Evolutionary conservation across 2,888 invertebrate genomes (phyloP).

Genomic region (Eristalis arbustorum): DNA sequence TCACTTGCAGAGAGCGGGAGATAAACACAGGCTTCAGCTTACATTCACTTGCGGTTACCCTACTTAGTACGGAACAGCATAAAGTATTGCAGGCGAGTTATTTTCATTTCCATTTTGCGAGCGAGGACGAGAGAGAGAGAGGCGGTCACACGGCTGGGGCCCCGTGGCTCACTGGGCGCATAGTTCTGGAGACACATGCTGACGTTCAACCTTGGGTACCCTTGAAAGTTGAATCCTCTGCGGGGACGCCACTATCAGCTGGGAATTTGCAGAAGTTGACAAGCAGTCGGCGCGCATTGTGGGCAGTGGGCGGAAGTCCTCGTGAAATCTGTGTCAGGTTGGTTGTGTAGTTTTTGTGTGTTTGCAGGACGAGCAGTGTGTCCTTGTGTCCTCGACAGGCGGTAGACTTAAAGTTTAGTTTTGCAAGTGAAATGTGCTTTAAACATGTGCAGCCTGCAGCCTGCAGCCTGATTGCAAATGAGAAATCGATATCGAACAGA

Average conservation of each 20-base stretch:
- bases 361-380: neutral
- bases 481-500: too few relatives aligned
- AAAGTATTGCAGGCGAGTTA: conserved; percentile 56
- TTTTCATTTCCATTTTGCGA: conserved; percentile 45
- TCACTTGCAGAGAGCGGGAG: conserved; percentile 47
- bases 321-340: neutral
- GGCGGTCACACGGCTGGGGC: conserved; percentile 2
- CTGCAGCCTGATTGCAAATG: too few relatives aligned
- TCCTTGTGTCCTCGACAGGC: neutral
- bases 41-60: conserved; percentile 64
- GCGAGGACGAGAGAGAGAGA: conserved; percentile 11
- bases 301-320: neutral
- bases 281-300: conserved; percentile 36
- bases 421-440: too few relatives aligned
- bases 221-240: conserved; percentile 61
- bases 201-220: conserved; percentile 63
- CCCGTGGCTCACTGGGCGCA: neutral
- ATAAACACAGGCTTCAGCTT: conserved; percentile 59
- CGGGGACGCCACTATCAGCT: conserved; percentile 53
- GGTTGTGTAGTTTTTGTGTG: neutral
- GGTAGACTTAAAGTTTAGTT: neutral
- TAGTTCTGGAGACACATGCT: conserved; percentile 43
- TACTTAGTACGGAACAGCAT: conserved; percentile 57
- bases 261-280: conserved; percentile 55
- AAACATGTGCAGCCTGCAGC: too few relatives aligned